These are phyloP conservation scores for Acinonyx jubatus DNA, from an alignment of 2,113 vertebrate genomes.

Conservation along the genomic window DNA sequence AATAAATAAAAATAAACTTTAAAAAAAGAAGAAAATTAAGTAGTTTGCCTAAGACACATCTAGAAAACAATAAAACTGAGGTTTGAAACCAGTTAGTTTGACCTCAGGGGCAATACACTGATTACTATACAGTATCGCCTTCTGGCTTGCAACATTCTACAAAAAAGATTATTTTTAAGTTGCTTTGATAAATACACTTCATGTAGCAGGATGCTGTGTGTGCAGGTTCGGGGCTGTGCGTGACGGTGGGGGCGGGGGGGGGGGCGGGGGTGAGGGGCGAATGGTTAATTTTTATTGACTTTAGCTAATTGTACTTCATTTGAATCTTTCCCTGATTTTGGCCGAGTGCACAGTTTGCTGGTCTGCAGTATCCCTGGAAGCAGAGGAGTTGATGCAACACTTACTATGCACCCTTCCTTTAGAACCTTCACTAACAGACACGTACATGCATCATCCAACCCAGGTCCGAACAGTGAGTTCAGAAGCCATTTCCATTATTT, in stretches of 20 bases:
- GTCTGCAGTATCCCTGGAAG: neutral
- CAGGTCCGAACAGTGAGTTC: conserved; percentile 61
- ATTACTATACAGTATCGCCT: neutral
- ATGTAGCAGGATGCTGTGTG: neutral
- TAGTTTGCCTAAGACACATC: neutral
- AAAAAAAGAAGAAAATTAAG: neutral
- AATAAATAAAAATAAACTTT: too few relatives aligned
- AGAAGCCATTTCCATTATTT: conserved; percentile 77
- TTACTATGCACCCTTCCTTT: neutral
- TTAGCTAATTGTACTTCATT: neutral
- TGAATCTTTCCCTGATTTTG: neutral
- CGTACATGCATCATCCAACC: neutral
- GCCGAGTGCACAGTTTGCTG: accelerated
- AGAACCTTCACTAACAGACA: conserved; percentile 43
- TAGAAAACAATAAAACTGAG: neutral
- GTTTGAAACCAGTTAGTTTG: neutral
- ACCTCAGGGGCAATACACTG: accelerated
- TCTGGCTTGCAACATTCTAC: neutral
- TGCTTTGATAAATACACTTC: neutral
- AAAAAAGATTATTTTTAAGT: neutral
- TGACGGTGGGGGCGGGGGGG: neutral
- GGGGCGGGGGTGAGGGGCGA: too few relatives aligned
- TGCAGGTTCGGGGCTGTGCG: too few relatives aligned
- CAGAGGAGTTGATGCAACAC: neutral
- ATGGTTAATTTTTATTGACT: neutral